Evolutionary conservation across 2,113 vertebrate species (phyloP).

Genomic region (Leptocoma aspasia): DNA sequence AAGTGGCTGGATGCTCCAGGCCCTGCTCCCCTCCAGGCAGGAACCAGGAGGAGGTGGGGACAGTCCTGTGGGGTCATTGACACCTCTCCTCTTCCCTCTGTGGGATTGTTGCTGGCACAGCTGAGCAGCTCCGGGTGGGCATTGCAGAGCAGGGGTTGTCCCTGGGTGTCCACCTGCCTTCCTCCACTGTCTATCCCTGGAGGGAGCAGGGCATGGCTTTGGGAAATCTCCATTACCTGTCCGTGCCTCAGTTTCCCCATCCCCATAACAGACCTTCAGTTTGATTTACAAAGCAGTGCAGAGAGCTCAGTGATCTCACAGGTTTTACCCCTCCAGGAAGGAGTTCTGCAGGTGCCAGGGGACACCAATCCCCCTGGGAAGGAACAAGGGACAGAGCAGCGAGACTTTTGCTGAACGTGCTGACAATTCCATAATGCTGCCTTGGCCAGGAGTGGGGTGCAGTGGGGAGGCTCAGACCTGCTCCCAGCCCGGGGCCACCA

Average conservation of each 20-base stretch:
- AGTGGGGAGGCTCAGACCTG: not conserved
- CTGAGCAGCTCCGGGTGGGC: not conserved
- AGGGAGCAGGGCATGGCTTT: not conserved
- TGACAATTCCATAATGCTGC: rapidly evolving
- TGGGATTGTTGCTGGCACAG: not conserved
- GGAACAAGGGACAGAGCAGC: rapidly evolving
- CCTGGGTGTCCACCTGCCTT: not conserved
- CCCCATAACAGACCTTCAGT: rapidly evolving
- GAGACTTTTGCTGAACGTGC: rapidly evolving
- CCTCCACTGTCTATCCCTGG: rapidly evolving
- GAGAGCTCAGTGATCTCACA: rapidly evolving
- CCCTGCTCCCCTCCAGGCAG: not conserved
- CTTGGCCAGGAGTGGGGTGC: rapidly evolving
- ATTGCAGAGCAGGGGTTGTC: not conserved
- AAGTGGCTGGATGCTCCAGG: rapidly evolving
- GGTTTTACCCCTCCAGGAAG: rapidly evolving
- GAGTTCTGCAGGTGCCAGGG: rapidly evolving
- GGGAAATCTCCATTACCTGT: rapidly evolving
- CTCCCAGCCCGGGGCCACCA: not conserved
- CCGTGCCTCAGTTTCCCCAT: not conserved
- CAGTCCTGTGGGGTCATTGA: rapidly evolving
- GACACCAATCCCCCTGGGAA: not conserved
- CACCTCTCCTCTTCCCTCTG: rapidly evolving
- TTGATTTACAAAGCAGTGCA: rapidly evolving
- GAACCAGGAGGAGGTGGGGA: rapidly evolving